Percentiles rank a stretch among this genome's conserved stretches.
phyloP scores from a whole-genome alignment of 2,888 invertebrate genomes.

The Phengaris alcon region DNA sequence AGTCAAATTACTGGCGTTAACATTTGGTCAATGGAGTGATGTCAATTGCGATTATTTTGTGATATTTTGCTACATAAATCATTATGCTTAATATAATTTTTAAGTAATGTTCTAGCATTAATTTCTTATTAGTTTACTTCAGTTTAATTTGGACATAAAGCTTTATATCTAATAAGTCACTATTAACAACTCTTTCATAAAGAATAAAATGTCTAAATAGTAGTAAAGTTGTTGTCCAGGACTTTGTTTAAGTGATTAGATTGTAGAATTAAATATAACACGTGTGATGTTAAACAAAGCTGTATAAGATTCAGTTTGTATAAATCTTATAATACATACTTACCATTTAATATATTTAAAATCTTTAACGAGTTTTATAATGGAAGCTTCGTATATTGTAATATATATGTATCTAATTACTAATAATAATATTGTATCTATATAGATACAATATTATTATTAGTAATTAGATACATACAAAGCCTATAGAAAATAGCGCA shows the following conservation, averaged over 20 bases:
- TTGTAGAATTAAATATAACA: neutral
- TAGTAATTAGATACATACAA: too few relatives aligned
- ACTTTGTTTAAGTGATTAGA: neutral
- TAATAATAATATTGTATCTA: too few relatives aligned
- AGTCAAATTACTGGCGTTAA: too few relatives aligned
- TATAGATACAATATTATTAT: neutral
- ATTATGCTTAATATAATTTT: too few relatives aligned
- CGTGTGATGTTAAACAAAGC: neutral
- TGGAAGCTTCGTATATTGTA: neutral
- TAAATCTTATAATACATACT: neutral
- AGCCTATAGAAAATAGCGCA: neutral
- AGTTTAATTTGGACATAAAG: neutral
- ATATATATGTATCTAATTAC: too few relatives aligned
- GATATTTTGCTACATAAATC: conserved; percentile 1
- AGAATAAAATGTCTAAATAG: neutral
- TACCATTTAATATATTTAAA: neutral
- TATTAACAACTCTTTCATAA: too few relatives aligned
- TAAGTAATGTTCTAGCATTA: too few relatives aligned
- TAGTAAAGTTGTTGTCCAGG: neutral
- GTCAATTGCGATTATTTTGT: neutral
- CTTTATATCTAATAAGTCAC: neutral
- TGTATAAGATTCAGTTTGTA: neutral
- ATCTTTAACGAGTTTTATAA: neutral
- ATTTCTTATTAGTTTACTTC: neutral
- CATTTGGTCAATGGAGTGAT: neutral